Percentiles rank a stretch among this genome's conserved stretches.
Evolutionary conservation across 2,113 vertebrate genomes (phyloP).

Genomic region (Microcebus griseorufus): DNA sequence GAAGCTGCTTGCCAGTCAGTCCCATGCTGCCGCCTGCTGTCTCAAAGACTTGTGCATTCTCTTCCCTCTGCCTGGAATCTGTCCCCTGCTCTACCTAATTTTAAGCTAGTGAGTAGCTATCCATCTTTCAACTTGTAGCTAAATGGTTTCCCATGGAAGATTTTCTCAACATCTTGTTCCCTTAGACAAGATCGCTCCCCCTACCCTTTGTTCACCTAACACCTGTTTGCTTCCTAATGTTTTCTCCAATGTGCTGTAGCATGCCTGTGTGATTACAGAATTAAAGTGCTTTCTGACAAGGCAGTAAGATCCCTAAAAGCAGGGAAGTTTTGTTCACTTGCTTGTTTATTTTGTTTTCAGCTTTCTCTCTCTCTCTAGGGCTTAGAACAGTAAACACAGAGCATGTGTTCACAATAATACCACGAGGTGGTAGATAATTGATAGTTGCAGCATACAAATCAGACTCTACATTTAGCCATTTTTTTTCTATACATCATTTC

Average conservation of each 20-base stretch:
- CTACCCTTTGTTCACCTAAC: background rate
- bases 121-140: background rate
- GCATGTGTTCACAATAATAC: background rate
- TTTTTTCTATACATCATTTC: background rate
- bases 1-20: background rate
- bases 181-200: background rate
- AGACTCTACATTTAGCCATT: background rate
- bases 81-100: background rate
- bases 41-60: background rate
- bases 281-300: background rate
- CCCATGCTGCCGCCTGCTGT: background rate
- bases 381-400: background rate
- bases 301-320: background rate
- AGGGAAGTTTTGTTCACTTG: background rate
- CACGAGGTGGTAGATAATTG: accelerated
- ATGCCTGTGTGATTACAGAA: background rate
- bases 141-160: background rate
- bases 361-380: background rate
- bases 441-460: background rate
- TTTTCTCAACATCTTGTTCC: background rate
- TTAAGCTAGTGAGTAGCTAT: background rate
- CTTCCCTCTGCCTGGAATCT: background rate
- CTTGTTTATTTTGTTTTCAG: background rate
- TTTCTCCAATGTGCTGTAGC: background rate
- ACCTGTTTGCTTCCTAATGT: background rate